Base-by-base conservation (phyloP, 2,797 vertebrate genomes). In the Semaprochilodus insignis region DNA sequence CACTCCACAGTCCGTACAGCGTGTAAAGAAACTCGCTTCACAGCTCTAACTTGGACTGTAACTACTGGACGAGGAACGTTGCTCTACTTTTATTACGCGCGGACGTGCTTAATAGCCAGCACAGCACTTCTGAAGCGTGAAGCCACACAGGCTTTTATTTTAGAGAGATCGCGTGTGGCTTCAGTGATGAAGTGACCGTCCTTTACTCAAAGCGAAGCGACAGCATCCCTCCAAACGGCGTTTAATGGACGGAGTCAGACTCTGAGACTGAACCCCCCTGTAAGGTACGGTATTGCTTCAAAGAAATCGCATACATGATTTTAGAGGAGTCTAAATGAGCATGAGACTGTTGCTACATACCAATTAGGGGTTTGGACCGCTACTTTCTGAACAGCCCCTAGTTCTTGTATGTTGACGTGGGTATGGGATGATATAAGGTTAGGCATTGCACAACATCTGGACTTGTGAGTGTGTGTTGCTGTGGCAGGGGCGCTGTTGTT, bases 281-380 rank as follows among this genome's bases (percentile, higher is more conserved):
- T 78, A 81, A 88, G 87, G 87, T 86, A 85, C 17, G 78, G 34
- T 13, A 65, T 44, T 48, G 13, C 40, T 15, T 40, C 16, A 34
- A 10, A 21, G 6, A 17, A 10, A 7, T 40, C 34, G 11, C 17
- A 40, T 5, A 2, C 10, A 13, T 1, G 44, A 48, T 48, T 48
- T 77, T 8, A 51, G 66, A 31, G 14, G 7, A 5, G 36, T 69
- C 34, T 76, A 25, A 34, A 69, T 25, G 23, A n/a, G 23, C n/a
- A 15, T 82, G 54, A 63, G 62, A 3, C 62, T 7, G 5, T 16
- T 36, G 63, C 31, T 66, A 31, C 11, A 40, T 31, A 27, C 19
- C 59, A 62, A 2, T 23, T 8, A 13, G 14, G 16, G 59, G 4
- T 62, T 25, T 63, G 60, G 15, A 13, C 60, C 34, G 62, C 27